Evolutionary conservation across 2,888 invertebrate species (phyloP), one percentile per base, ranked within the genome.

Genomic region (Drosophila mimetica): DNA sequence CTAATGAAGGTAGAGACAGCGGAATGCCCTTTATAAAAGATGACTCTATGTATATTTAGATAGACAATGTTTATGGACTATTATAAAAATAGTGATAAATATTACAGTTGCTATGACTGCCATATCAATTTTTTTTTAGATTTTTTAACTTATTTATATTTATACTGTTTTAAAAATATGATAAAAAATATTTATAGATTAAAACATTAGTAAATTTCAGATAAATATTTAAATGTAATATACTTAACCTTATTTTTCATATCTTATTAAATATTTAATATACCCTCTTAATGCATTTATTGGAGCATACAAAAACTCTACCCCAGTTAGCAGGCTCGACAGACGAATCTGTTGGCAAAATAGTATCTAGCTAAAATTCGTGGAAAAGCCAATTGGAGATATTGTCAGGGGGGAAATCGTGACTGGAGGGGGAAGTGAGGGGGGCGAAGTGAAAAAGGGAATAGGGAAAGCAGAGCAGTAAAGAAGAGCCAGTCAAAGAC

Each of bases 401-500:
- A 74, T 51, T 36, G 34, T 47, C 39, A 47, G 20, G 52, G 28
- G 42, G 11, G 6, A 71, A 39, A 42, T 30, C 7, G 7, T 18
- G 39, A 13, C 4, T 22, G 9, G 5, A 22, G 22, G 9, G 18
- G 47, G 14, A 42, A 5, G 13, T 8, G 39, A 7, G 9, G n/a
- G n/a, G n/a, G n/a, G n/a, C n/a, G n/a, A 25, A 44, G 44, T 28
- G 25, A 6, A 44, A 28, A 44, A 16, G 25, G 11, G 11, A 44
- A 28, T 28, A 16, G 25, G 11, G 11, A 44, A 16, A 22, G 9
- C 25, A 44, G 44, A 9, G 25, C 14, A 28, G 44, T 44, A 11
- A 32, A 20, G 48, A 25, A 57, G 61, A 47, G 53, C 50, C 57
- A 71, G 63, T 74, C 74, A 72, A 74, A 79, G 76, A 77, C 70